Conservation (phyloP, 2,797 vertebrate species). For the Huso huso region DNA sequence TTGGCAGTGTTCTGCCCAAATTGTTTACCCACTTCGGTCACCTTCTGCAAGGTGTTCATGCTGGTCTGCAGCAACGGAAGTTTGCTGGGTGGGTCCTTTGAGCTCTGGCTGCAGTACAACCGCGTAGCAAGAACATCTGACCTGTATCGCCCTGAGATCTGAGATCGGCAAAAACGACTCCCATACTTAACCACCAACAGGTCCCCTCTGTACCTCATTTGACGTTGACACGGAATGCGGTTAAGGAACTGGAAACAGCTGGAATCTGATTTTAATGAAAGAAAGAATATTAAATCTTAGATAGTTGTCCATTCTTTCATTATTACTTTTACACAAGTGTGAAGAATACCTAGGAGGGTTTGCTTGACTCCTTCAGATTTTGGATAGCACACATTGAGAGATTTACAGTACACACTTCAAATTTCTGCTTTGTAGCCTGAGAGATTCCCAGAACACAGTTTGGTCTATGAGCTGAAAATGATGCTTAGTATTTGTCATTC, state of each 20-base stretch:
- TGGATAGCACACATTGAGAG: too few relatives aligned
- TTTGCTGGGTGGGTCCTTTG: constrained; percentile 42
- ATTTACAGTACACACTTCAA: too few relatives aligned
- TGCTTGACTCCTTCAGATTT: too few relatives aligned
- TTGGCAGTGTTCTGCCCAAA: constrained; percentile 61
- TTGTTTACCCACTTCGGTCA: constrained; percentile 53
- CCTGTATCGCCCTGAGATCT: constrained; percentile 35
- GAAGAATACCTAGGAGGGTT: too few relatives aligned
- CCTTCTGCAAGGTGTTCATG: constrained; percentile 44
- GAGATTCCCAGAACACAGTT: too few relatives aligned
- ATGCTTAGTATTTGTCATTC: too few relatives aligned
- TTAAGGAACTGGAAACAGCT: constrained; percentile 6
- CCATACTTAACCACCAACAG: constrained; percentile 46
- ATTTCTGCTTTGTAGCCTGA: too few relatives aligned
- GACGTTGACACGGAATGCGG: not conserved
- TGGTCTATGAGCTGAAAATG: too few relatives aligned
- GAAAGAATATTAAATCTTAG: not conserved
- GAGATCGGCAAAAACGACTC: constrained; percentile 35
- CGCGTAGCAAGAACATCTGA: constrained; percentile 36
- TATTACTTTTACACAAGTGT: not conserved
- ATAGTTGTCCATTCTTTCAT: not conserved
- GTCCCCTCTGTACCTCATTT: constrained; percentile 53
- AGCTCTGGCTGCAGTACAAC: constrained; percentile 54
- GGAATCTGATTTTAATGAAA: constrained; percentile 16
- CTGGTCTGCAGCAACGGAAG: constrained; percentile 38